Percentiles rank a stretch among this genome's conserved stretches.
Evolutionary conservation across 2,888 invertebrate species (phyloP).

Genomic region (Athrips mouffetella): DNA sequence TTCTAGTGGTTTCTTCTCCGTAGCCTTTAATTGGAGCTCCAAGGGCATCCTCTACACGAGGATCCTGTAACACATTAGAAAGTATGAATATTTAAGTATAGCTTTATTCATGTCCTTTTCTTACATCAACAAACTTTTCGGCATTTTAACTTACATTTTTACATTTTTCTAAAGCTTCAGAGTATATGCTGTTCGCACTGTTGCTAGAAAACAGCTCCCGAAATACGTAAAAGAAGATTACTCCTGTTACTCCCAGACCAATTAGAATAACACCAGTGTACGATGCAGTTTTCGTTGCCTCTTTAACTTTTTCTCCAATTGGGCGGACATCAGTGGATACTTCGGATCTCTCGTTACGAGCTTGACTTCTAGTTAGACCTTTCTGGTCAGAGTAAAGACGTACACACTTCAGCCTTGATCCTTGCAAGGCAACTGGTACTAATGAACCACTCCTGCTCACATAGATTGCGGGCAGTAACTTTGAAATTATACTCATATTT

Average conservation of each 20-base stretch:
- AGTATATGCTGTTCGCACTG: slow-evolving; percentile 91
- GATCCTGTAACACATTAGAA: slow-evolving; percentile 70
- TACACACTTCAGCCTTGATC: slow-evolving; percentile 37
- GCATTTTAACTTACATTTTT: slow-evolving; percentile 68
- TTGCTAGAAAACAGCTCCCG: slow-evolving; percentile 92
- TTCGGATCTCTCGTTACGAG: slow-evolving; percentile 46
- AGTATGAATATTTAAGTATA: slow-evolving; percentile 12
- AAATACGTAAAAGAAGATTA: slow-evolving; percentile 90
- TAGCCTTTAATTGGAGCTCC: slow-evolving; percentile 94
- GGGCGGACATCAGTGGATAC: slow-evolving; percentile 80
- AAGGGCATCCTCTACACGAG: slow-evolving; percentile 87
- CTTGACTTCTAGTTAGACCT: slow-evolving; percentile 52
- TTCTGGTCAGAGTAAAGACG: slow-evolving; percentile 48
- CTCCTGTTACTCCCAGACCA: slow-evolving; percentile 88
- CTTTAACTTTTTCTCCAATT: slow-evolving; percentile 88
- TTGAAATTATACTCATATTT: slow-evolving; percentile 63
- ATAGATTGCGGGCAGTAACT: slow-evolving; percentile 51
- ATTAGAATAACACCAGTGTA: slow-evolving; percentile 89
- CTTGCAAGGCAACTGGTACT: slow-evolving; percentile 39
- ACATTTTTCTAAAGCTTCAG: slow-evolving; percentile 86
- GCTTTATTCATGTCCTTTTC: neutral
- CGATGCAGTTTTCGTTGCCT: slow-evolving; percentile 92
- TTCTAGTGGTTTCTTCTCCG: slow-evolving; percentile 91
- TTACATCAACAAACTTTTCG: slow-evolving; percentile 9
- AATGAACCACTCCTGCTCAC: slow-evolving; percentile 38